A percentile compares a stretch with the other conserved stretches of the same genome.
These are phyloP conservation scores for Pandemis corylana DNA, from an alignment of 2,888 invertebrate genomes.

Conservation along the genomic window DNA sequence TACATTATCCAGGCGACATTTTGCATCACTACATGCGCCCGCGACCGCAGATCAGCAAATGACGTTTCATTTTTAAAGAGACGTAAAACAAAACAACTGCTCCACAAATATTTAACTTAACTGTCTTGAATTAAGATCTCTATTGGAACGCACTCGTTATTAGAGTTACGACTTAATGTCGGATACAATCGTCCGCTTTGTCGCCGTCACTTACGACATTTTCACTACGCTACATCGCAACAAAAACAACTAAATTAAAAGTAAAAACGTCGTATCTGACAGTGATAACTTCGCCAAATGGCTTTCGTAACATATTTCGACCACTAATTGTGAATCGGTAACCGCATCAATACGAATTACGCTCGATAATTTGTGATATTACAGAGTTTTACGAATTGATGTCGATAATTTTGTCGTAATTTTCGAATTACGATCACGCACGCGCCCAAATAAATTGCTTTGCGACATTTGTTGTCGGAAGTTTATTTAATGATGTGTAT, in stretches of 20 bases:
- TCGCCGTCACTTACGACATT: conserved; percentile 9
- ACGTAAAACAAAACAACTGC: not conserved
- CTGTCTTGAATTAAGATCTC: not conserved
- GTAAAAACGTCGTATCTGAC: conserved; percentile 15
- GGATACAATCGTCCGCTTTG: not conserved
- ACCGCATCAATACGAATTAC: conserved; percentile 63
- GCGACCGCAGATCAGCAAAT: conserved; percentile 59
- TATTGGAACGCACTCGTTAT: not conserved
- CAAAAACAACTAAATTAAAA: not conserved
- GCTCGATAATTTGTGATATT: conserved; percentile 56
- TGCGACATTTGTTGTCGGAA: conserved; percentile 6
- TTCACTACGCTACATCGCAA: not conserved
- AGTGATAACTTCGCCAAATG: not conserved
- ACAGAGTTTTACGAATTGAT: conserved; percentile 51
- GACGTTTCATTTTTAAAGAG: conserved; percentile 21
- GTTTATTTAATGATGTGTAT: not conserved
- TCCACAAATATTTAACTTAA: not conserved
- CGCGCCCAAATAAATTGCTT: not conserved
- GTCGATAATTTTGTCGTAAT: conserved; percentile 49
- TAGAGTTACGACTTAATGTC: not conserved
- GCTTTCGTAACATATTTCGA: conserved; percentile 49
- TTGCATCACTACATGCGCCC: conserved; percentile 37
- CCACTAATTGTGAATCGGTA: conserved; percentile 70
- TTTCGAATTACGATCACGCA: conserved; percentile 54
- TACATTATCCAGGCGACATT: conserved; percentile 33